These are phyloP conservation scores for Alcedo atthis DNA, from an alignment of 2,797 vertebrate genomes.

Conservation along the genomic window DNA sequence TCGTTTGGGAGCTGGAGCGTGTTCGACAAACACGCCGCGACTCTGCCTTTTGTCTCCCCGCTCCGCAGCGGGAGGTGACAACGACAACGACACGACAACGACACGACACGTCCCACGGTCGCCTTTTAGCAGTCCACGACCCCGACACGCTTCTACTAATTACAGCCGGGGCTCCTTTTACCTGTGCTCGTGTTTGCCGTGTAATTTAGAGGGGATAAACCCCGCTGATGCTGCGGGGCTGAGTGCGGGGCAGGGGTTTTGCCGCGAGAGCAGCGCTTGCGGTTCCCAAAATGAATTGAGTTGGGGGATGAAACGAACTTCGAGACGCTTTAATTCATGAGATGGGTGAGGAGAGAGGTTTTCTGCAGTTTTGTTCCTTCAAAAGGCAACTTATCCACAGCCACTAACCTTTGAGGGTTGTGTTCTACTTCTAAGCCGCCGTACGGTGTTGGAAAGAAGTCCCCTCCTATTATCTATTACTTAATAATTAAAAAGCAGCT, in stretches of 20 bases:
- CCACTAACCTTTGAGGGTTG: conserved; percentile 7
- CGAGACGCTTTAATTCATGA: not conserved
- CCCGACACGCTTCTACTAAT: conserved; percentile 57
- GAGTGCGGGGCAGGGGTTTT: not conserved
- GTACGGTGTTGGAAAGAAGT: conserved; percentile 28
- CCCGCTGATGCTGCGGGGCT: conserved; percentile 25
- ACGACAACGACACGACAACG: conserved; percentile 69
- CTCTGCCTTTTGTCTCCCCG: conserved; percentile 76
- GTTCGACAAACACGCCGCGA: conserved; percentile 78
- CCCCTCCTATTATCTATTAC: conserved; percentile 72
- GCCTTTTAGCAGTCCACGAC: conserved; percentile 69
- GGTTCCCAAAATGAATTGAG: too few species aligned
- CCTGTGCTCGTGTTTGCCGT: conserved; percentile 77
- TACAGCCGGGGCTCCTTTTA: conserved; percentile 75
- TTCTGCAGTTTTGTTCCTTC: conserved; percentile 39
- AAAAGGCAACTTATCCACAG: not conserved
- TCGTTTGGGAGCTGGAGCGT: conserved; percentile 77
- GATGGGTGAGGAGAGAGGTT: not conserved
- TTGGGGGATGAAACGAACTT: too few species aligned
- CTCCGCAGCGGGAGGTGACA: conserved; percentile 51
- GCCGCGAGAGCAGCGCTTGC: too few species aligned
- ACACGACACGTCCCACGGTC: conserved; percentile 38
- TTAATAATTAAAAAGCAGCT: conserved; percentile 82
- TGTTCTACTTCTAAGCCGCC: conserved; percentile 31
- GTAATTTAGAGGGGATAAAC: conserved; percentile 71